phyloP scores from a whole-genome alignment of 1,140 invertebrate genomes.

The Aphaenogaster rudis region DNA sequence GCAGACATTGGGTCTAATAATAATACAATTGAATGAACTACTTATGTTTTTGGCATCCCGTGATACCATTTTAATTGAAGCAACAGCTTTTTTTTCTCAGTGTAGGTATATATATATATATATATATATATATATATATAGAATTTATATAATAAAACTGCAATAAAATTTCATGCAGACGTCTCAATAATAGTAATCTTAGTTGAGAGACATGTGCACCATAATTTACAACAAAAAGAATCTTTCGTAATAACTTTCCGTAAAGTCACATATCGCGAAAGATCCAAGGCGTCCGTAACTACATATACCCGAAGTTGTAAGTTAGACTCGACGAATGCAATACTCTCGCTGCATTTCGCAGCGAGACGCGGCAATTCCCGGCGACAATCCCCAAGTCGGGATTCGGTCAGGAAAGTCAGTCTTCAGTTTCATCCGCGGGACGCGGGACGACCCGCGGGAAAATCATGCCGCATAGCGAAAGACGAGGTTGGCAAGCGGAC shows the following conservation, averaged over 20 bases:
- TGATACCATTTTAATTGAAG: too few species aligned
- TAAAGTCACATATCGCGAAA: slow-evolving; percentile 3
- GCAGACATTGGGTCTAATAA: too few species aligned
- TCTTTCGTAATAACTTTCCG: neutral
- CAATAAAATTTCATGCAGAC: neutral
- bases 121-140: neutral
- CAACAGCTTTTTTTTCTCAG: too few species aligned
- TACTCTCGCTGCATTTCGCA: neutral
- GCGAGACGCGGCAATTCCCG: neutral
- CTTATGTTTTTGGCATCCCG: too few species aligned
- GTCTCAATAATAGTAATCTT: slow-evolving; percentile 1
- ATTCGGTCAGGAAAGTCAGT: slow-evolving; percentile 36
- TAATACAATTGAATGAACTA: too few species aligned
- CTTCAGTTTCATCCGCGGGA: slow-evolving; percentile 22
- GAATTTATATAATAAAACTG: neutral
- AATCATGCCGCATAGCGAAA: slow-evolving; percentile 29
- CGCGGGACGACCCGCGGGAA: slow-evolving; percentile 3
- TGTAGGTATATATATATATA: too few species aligned
- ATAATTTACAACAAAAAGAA: neutral
- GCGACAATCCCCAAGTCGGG: slow-evolving; percentile 29
- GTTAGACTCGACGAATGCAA: slow-evolving; percentile 21
- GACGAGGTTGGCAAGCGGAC: slow-evolving; percentile 57
- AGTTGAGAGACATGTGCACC: neutral
- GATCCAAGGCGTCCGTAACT: neutral
- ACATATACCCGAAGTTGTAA: neutral